Percentiles rank a stretch among this genome's conserved stretches.
Conservation (phyloP, 1,140 invertebrate species). For the Formica selysi region DNA sequence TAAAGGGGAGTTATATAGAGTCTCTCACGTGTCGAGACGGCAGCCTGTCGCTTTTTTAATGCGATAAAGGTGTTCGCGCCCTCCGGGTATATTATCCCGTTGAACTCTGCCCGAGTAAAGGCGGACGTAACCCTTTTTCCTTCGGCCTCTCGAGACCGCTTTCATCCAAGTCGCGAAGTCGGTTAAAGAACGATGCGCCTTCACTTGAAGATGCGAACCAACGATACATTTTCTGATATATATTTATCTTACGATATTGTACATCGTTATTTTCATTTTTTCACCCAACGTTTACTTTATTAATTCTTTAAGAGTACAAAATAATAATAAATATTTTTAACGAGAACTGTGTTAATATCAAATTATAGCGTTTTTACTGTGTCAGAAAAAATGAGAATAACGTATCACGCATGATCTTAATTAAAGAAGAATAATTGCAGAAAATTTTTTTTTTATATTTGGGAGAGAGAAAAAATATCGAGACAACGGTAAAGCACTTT, state of each 20-base stretch:
- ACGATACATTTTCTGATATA: conserved; percentile 8
- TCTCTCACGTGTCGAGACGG: conserved; percentile 50
- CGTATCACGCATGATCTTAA: not conserved
- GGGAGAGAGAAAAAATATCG: no score
- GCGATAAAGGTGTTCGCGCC: conserved; percentile 68
- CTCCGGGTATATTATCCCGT: conserved; percentile 35
- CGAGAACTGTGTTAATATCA: not conserved
- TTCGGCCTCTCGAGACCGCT: conserved; percentile 35
- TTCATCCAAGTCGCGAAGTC: conserved; percentile 36
- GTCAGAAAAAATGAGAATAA: conserved; percentile 21
- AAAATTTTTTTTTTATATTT: not conserved
- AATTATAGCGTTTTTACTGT: not conserved
- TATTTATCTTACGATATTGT: not conserved
- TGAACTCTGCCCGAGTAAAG: conserved; percentile 28
- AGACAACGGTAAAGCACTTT: not conserved
- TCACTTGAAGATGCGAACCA: not conserved
- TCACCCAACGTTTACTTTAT: not conserved
- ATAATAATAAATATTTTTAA: conserved; percentile 7
- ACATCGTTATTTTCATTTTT: not conserved
- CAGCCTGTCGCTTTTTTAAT: conserved; percentile 66
- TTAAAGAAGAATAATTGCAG: conserved; percentile 15
- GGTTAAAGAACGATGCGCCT: not conserved
- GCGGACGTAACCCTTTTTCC: conserved; percentile 37
- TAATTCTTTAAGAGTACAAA: not conserved
- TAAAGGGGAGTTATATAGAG: not conserved